These are phyloP conservation scores for Myioborus miniatus DNA, from an alignment of 2,797 vertebrate species.

Conservation along the genomic window DNA sequence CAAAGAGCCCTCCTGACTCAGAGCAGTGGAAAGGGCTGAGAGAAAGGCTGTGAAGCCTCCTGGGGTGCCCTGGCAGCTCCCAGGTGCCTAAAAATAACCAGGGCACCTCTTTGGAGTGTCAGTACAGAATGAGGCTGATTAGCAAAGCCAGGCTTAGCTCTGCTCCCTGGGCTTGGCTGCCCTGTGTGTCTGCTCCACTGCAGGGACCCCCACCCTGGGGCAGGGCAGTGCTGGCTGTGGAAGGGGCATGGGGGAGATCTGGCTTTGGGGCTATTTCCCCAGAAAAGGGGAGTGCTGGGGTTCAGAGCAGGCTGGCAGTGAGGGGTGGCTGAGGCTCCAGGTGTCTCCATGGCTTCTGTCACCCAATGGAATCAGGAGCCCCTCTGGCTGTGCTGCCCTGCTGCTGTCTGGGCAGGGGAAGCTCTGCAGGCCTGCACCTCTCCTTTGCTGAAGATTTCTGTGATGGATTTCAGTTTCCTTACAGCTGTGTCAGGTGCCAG, in stretches of 20 bases:
- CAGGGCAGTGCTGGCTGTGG: neutral
- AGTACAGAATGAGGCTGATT: neutral
- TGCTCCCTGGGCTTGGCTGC: neutral
- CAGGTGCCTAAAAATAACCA: constrained; percentile 51
- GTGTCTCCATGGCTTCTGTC: neutral
- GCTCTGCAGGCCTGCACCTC: neutral
- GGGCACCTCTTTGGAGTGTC: neutral
- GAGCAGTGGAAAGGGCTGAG: neutral
- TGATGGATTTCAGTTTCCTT: neutral
- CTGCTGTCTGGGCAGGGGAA: neutral
- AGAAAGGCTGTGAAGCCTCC: neutral
- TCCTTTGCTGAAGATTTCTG: neutral
- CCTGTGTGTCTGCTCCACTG: neutral
- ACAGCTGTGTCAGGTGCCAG: neutral
- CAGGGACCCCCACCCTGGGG: neutral
- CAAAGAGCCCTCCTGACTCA: neutral
- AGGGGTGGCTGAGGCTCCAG: neutral
- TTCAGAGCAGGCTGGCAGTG: neutral
- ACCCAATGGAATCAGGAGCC: neutral
- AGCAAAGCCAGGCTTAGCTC: neutral
- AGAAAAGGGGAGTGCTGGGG: neutral
- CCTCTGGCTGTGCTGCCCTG: neutral
- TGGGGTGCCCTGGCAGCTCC: constrained; percentile 20
- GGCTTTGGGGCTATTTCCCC: neutral
- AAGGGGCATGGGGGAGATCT: too few species aligned